Percentiles rank a stretch among this genome's conserved stretches.
Conservation (phyloP, 2,797 vertebrate species). For the Falco berigora region DNA sequence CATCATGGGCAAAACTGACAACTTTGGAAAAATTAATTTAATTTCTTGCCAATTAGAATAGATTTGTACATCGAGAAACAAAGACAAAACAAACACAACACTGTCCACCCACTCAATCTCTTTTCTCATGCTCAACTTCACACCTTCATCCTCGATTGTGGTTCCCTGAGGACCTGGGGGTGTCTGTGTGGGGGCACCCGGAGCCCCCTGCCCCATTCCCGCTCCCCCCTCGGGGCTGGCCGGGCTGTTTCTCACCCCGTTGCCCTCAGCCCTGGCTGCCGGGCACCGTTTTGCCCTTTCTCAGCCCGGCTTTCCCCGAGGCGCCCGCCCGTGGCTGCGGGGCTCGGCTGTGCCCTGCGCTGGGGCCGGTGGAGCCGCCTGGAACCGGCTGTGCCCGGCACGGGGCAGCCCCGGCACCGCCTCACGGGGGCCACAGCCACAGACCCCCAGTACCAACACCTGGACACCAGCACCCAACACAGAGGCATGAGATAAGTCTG, state of each 20-base stretch:
- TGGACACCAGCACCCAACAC: no score
- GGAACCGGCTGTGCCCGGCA: neutral
- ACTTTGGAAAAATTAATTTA: neutral
- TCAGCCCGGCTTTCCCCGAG: neutral
- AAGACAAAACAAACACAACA: neutral
- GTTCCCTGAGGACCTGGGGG: rapidly evolving
- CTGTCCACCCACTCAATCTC: neutral
- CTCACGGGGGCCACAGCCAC: no score
- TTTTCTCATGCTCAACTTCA: neutral
- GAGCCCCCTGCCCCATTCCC: neutral
- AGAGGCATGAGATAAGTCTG: neutral
- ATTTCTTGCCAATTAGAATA: neutral
- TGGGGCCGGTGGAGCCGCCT: neutral
- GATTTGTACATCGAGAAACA: neutral
- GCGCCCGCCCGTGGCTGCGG: rapidly evolving
- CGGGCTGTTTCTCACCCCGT: neutral
- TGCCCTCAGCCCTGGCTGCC: neutral
- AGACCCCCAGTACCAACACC: no score
- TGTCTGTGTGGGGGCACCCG: rapidly evolving
- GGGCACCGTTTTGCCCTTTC: neutral
- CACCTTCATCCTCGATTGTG: rapidly evolving
- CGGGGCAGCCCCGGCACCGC: no score
- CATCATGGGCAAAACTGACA: neutral
- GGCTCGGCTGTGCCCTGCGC: neutral
- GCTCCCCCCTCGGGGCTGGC: rapidly evolving